Conservation (phyloP, 1,140 invertebrate genomes). For the Mizuhopecten yessoensis region DNA sequence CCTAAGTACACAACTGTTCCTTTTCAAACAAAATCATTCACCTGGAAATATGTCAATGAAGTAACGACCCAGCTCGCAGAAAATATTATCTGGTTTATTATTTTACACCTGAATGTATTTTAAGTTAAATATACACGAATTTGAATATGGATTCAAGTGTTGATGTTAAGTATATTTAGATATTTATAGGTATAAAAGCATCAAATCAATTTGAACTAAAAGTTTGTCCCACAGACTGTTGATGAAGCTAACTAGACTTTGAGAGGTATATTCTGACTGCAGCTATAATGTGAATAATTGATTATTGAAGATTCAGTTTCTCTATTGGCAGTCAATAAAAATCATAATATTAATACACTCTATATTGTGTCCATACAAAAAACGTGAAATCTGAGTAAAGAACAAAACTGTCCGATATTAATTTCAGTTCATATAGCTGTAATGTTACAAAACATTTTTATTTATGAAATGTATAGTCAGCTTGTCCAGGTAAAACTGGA, state of each 20-base stretch:
- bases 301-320: neutral
- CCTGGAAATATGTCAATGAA: neutral
- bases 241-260: neutral
- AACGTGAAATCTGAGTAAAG: neutral
- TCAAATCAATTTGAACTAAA: neutral
- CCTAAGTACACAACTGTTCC: neutral
- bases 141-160: too few species aligned
- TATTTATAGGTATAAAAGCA: too few species aligned
- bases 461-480: neutral
- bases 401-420: neutral
- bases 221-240: neutral
- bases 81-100: too few species aligned
- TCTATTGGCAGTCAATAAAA: neutral
- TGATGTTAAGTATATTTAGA: too few species aligned
- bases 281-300: neutral
- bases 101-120: too few species aligned
- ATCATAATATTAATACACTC: neutral
- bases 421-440: neutral
- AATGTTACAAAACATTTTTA: neutral
- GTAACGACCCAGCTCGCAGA: too few species aligned
- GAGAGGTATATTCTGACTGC: neutral
- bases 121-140: too few species aligned
- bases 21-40: constrained; percentile 19
- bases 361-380: neutral
- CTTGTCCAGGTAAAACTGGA: too few species aligned